These are phyloP conservation scores for Papilio polytes DNA, from an alignment of 1,140 invertebrate genomes.

Conservation along the genomic window DNA sequence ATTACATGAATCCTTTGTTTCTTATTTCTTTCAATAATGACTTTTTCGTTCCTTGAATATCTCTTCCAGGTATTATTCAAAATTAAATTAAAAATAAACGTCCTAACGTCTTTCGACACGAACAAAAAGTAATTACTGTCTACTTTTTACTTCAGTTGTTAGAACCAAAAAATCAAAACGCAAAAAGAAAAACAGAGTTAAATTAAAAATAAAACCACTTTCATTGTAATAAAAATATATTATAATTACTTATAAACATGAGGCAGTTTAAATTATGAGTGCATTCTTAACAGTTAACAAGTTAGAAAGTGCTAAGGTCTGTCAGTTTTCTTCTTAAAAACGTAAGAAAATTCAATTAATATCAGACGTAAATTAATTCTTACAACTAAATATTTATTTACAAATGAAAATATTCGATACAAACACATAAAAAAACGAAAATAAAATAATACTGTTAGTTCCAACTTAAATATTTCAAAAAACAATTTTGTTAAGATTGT, in stretches of 20 bases:
- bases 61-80: background rate
- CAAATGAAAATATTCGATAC: background rate
- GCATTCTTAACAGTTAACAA: conserved; percentile 2
- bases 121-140: background rate
- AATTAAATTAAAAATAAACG: background rate
- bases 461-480: conserved; percentile 6
- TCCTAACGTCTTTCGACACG: background rate
- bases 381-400: conserved; percentile 10
- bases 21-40: background rate
- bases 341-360: background rate
- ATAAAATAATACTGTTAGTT: conserved; percentile 19
- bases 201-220: conserved; percentile 10
- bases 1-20: background rate
- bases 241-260: conserved; percentile 3
- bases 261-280: conserved; percentile 13
- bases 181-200: background rate
- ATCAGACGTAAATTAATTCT: background rate
- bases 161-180: background rate
- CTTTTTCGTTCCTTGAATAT: background rate
- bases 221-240: conserved; percentile 15
- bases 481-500: background rate
- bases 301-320: background rate
- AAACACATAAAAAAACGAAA: background rate
- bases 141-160: background rate
- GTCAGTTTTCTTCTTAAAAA: background rate